Evolutionary conservation across 2,113 vertebrate species (phyloP).

Genomic region (Sapajus apella): DNA sequence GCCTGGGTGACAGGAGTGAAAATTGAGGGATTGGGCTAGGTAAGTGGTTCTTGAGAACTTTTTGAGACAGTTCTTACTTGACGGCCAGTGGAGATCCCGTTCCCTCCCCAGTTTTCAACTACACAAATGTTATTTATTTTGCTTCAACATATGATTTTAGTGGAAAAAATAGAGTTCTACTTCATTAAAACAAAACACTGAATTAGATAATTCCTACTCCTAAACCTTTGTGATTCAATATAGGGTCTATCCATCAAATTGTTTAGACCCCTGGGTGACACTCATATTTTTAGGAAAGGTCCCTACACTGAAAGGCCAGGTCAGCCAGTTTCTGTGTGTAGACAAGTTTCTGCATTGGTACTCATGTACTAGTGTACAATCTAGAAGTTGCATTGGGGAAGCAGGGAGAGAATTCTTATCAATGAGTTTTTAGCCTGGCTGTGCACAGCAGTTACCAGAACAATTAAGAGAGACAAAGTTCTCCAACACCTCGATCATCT

Average conservation of each 20-base stretch:
- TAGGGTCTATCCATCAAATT: not conserved
- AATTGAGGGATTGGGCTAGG: too few relatives aligned
- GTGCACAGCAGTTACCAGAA: not conserved
- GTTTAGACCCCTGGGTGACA: not conserved
- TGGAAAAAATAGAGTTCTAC: not conserved
- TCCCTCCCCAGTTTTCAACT: not conserved
- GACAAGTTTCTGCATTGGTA: not conserved
- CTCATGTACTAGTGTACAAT: not conserved
- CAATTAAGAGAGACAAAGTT: not conserved
- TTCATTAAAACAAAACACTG: not conserved
- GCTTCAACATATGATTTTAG: not conserved
- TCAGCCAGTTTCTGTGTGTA: not conserved
- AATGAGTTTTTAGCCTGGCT: not conserved
- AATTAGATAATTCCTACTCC: not conserved
- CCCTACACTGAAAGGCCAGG: not conserved
- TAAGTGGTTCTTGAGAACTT: not conserved
- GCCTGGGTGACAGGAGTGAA: too few relatives aligned
- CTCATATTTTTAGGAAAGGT: not conserved
- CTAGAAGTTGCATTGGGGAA: not conserved
- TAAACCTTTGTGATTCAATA: not conserved
- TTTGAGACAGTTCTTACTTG: not conserved
- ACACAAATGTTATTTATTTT: not conserved
- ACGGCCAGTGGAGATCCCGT: not conserved
- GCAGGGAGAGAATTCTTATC: not conserved
- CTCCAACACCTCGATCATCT: not conserved